phyloP scores from a whole-genome alignment of 1,140 invertebrate species.

The Dendroctonus ponderosae region DNA sequence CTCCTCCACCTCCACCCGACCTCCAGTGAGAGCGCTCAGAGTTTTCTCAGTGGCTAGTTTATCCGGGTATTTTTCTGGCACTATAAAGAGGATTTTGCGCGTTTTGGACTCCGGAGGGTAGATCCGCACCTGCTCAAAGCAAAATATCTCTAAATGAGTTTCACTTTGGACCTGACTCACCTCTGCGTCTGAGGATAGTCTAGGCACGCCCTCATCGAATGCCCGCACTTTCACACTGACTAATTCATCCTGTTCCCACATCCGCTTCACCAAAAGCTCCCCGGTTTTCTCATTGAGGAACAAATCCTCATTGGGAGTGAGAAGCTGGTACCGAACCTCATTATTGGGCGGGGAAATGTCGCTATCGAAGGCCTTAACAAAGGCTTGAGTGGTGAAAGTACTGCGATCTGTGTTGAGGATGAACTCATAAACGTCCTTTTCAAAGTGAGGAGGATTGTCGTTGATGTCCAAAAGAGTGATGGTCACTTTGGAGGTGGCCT shows the following conservation, averaged over 20 bases:
- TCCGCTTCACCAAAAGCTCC: conserved; percentile 52
- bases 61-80: conserved; percentile 71
- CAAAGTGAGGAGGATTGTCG: conserved; percentile 82
- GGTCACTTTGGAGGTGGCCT: conserved; percentile 67
- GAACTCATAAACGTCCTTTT: conserved; percentile 77
- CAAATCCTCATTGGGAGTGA: conserved; percentile 48
- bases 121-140: conserved; percentile 50
- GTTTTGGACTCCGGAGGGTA: conserved; percentile 67
- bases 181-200: conserved; percentile 63
- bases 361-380: conserved; percentile 76
- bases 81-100: conserved; percentile 73
- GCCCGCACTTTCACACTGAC: conserved; percentile 62
- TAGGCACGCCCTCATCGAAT: conserved; percentile 78
- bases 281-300: conserved; percentile 74
- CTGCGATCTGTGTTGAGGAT: conserved; percentile 70
- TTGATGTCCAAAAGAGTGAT: conserved; percentile 81
- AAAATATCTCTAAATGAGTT: conserved; percentile 2
- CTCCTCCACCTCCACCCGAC: conserved; percentile 69
- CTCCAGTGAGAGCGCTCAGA: conserved; percentile 72
- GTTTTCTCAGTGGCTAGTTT: conserved; percentile 68
- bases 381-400: conserved; percentile 69
- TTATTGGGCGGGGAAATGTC: conserved; percentile 86
- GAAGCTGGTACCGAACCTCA: conserved; percentile 77
- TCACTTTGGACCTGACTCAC: conserved; percentile 44
- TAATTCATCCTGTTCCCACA: conserved; percentile 30